Conservation (phyloP, 2,113 vertebrate species). For the Leiothrix lutea region DNA sequence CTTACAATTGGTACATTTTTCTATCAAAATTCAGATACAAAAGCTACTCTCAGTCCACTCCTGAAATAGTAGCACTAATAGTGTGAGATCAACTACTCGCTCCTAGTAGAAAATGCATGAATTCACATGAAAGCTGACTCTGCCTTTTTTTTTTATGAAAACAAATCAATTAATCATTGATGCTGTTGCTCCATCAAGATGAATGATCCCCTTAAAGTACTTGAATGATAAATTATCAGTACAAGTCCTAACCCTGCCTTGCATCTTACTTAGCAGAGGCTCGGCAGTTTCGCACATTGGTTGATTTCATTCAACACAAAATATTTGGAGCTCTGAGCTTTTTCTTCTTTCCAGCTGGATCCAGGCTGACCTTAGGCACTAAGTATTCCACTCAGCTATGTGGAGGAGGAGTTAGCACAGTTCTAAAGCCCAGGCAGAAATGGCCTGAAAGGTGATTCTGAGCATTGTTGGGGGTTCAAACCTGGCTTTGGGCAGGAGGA, state of each 20-base stretch:
- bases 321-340: not conserved
- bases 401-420: not conserved
- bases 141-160: not conserved
- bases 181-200: not conserved
- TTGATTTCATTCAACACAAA: not conserved
- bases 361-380: not conserved
- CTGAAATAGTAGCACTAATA: not conserved
- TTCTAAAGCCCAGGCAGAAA: not conserved
- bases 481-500: not conserved
- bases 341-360: not conserved
- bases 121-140: not conserved
- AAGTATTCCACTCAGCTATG: not conserved
- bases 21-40: not conserved
- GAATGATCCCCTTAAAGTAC: not conserved
- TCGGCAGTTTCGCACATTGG: not conserved
- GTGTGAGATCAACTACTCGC: not conserved
- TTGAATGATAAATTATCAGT: not conserved
- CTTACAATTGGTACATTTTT: not conserved
- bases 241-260: not conserved
- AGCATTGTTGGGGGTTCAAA: not conserved
- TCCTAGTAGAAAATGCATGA: not conserved
- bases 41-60: not conserved
- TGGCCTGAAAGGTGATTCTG: not conserved
- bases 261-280: not conserved
- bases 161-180: conserved; percentile 15